Conservation (phyloP, 2,888 invertebrate genomes). For the Portevinia maculata region DNA sequence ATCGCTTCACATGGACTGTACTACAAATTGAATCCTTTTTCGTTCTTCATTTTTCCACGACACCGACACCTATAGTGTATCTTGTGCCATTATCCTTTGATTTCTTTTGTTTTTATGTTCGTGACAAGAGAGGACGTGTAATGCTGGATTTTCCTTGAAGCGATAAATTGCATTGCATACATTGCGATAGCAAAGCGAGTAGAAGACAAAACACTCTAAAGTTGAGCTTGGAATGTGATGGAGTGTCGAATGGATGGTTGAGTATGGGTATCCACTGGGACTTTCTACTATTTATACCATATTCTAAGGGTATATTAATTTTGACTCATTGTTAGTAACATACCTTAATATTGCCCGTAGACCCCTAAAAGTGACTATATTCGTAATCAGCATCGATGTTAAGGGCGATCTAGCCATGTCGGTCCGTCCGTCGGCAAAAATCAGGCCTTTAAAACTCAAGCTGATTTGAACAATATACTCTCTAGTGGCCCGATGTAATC, state of each 20-base stretch:
- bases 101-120: conserved; percentile 65
- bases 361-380: no score
- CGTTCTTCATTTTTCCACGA: neutral
- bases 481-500: no score
- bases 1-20: conserved; percentile 58
- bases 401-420: no score
- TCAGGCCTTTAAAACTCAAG: no score
- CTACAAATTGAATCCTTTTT: conserved; percentile 57
- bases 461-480: no score
- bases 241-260: conserved; percentile 22
- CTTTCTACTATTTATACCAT: no score
- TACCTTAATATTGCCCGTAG: no score
- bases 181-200: conserved; percentile 42
- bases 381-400: no score
- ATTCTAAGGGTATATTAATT: no score
- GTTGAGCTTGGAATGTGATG: conserved; percentile 57
- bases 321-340: no score
- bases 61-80: neutral
- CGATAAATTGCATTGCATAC: conserved; percentile 68
- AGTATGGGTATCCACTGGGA: no score
- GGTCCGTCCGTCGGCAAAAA: no score
- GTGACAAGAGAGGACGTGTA: conserved; percentile 60
- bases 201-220: conserved; percentile 48
- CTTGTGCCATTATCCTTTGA: conserved; percentile 64
- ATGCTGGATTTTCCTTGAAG: conserved; percentile 69